Evolutionary conservation across 2,888 invertebrate genomes (phyloP), one percentile per base, ranked within the genome.

Genomic region (Cephus spinipes): DNA sequence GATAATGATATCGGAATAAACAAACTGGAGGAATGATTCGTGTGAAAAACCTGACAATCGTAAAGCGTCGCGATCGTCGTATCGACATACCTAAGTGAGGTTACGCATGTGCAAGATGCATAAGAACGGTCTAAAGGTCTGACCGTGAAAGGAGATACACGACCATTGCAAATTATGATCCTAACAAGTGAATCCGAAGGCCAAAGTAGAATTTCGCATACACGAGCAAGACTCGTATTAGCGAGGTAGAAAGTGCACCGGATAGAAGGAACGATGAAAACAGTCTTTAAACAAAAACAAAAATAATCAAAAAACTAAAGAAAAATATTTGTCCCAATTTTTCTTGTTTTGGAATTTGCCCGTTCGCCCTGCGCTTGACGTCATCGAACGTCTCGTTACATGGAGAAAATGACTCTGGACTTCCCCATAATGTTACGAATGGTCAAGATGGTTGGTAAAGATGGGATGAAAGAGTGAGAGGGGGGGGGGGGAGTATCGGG

Each of bases 351-450:
- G 23, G 35, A 35, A 33, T n/a, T 74, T 15, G 33, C 35, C n/a
- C 23, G 74, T 23, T 23, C 74, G 74, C 6, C 31, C 35, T 34
- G 33, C 74, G 15, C 74, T 36, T 74, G 74, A 74, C 35, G 74
- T 71, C 31, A 71, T 71, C 55, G 55, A 55, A 23, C 23, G 55
- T 55, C 55, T 23, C 2, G 23, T 23, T 23, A 23, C 23, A 55
- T 6, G 55, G 9, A 55, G 55, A 55, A 55, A 15, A 55, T 55
- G 55, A 55, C 55, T 40, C 23, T 55, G 23, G 55, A 55, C 55
- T 55, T 55, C 55, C 55, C 55, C 9, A 55, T 55, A 55, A 55
- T 23, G 55, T 55, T 55, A 55, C 55, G 55, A 9, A 23, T 23
- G 55, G 23, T 55, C 23, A 55, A 23, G 55, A 55, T 23, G 23